Base-by-base conservation (phyloP, 2,113 vertebrate species). In the Plecturocebus donacophilus region DNA sequence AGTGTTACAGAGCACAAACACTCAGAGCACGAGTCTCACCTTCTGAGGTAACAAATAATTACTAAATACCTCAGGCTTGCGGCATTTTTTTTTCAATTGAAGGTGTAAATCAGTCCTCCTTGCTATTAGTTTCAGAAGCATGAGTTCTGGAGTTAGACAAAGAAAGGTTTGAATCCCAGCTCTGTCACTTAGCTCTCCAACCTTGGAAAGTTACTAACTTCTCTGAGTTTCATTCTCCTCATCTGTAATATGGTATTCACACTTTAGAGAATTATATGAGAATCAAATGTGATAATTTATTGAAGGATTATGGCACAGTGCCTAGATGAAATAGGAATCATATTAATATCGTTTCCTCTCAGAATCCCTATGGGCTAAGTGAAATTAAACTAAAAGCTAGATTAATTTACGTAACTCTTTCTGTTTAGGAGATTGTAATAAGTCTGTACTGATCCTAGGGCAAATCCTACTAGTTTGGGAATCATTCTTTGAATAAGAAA, bases 311-410 rank as follows among this genome's bases (percentile, higher is more conserved):
- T 5, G 87, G 30, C 42, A 80, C 1, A 77, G 38, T 66, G 21
- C 80, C 35, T 86, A 86, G 17, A 88, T 61, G 61, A 96, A 97
- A 97, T 30, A 90, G 19, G 47, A 93, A 89, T 77, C 19, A 64
- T 27, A 93, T 32, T 77, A 85, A 40, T 47, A 10, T 19, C 83
- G 11, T 64, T 96, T 97, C 38, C 35, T 87, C 77, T 52, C 56
- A 95, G 17, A 84, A 91, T 75, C 21, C 27, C 66, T 85, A 79
- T 61, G 30, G 23, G 8, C 35, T 84, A 94, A 94, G 89, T 68
- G 8, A 87, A 96, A 95, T 82, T 94, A 84, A 95, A 90, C 42
- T 70, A 93, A 85, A 97, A 90, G 89, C 73, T 71, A 95, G 4
- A 38, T 35, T 85, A 66, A 85, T 20, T 82, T 96, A 35, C 0